Evolutionary conservation across 2,888 invertebrate species (phyloP).

Genomic region (Cephus sareptanus): DNA sequence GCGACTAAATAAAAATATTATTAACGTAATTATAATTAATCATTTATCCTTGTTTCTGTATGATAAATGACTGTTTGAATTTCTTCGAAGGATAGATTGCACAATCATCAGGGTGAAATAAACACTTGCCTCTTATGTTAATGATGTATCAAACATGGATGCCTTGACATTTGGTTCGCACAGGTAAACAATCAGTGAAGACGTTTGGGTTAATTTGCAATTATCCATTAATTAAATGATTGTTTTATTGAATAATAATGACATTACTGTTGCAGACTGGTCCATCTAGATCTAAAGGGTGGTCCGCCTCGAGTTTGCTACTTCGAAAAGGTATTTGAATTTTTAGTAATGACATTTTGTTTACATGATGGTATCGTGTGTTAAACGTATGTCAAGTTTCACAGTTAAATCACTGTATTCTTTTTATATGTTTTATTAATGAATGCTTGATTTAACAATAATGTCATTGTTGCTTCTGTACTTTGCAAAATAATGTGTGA

Average conservation of each 20-base stretch:
- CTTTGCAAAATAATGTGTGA: not conserved
- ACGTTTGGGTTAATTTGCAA: constrained; percentile 11
- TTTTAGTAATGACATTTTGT: constrained; percentile 40
- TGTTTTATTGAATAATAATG: constrained; percentile 26
- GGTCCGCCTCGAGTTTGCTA: constrained; percentile 75
- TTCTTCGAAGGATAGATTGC: constrained; percentile 5
- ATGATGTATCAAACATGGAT: constrained; percentile 62
- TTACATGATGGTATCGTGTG: not conserved
- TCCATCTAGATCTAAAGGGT: constrained; percentile 82
- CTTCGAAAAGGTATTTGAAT: constrained; percentile 68
- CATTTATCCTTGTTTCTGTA: not conserved
- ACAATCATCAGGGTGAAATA: not conserved
- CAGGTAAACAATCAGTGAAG: constrained; percentile 59
- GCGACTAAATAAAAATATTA: not conserved
- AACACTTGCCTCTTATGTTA: not conserved
- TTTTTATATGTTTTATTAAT: not conserved
- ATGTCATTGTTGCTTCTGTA: not conserved
- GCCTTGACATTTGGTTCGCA: constrained; percentile 66
- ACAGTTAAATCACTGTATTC: not conserved
- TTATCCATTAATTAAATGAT: constrained; percentile 1
- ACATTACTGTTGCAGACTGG: constrained; percentile 64
- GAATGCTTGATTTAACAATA: not conserved
- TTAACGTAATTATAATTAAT: not conserved
- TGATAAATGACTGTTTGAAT: not conserved
- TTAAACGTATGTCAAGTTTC: not conserved